Percentiles rank a stretch among this genome's conserved stretches.
phyloP scores from a whole-genome alignment of 2,797 vertebrate species.

The Smutsia gigantea region DNA sequence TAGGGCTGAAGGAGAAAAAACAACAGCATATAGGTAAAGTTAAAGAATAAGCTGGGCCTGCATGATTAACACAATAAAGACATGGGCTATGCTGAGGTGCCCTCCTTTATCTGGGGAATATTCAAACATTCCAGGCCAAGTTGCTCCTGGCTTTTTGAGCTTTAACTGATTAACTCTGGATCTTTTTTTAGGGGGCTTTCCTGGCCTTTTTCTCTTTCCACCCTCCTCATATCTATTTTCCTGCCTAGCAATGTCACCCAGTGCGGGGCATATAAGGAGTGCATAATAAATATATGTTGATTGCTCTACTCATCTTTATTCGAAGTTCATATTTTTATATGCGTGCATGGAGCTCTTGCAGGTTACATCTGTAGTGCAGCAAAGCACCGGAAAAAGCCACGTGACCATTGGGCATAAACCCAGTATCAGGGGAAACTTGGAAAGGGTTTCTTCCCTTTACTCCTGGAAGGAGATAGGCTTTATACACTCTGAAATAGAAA shows the following conservation, averaged over 20 bases:
- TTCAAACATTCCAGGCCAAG: no score
- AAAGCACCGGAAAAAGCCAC: background rate
- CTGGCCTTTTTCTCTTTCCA: no score
- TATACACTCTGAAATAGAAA: background rate
- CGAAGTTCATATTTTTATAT: background rate
- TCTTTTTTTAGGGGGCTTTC: no score
- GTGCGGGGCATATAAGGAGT: fast-evolving
- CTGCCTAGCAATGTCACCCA: background rate
- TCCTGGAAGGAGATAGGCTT: background rate
- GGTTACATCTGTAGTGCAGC: background rate
- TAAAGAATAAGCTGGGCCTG: no score
- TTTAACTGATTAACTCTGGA: no score
- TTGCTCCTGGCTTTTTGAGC: no score
- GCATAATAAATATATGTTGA: background rate
- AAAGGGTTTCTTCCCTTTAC: background rate
- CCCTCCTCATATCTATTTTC: no score
- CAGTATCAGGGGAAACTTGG: background rate
- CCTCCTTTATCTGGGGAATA: no score
- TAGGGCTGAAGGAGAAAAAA: no score
- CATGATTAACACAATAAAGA: no score
- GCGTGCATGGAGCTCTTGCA: background rate
- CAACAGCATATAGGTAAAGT: no score
- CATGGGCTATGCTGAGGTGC: no score
- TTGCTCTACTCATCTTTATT: background rate
- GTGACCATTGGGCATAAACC: background rate